phyloP scores from a whole-genome alignment of 2,797 vertebrate genomes.

The Danionella dracula region DNA sequence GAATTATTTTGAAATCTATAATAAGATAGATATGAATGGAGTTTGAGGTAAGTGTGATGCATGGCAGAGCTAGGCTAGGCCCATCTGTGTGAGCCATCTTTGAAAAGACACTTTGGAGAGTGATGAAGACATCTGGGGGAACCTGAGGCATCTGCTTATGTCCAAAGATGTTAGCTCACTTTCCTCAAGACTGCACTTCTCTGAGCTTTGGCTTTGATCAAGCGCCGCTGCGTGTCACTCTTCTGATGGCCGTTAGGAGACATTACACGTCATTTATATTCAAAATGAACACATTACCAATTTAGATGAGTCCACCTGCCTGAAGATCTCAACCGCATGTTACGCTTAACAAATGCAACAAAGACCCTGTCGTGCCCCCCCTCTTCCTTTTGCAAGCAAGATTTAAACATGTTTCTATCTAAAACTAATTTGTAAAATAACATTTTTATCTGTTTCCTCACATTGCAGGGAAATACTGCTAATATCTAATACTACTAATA shows the following conservation, averaged over 20 bases:
- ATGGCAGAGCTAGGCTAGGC: conserved; percentile 49
- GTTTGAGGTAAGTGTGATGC: conserved; percentile 38
- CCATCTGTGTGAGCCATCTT: conserved; percentile 63
- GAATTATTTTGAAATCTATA: no score
- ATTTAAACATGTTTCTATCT: no score
- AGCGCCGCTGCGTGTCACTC: conserved; percentile 17
- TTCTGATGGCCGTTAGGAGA: conserved; percentile 20
- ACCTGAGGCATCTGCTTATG: conserved; percentile 67
- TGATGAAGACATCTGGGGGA: conserved; percentile 72
- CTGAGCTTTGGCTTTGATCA: conserved; percentile 65
- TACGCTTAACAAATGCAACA: background rate
- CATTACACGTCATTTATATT: conserved; percentile 27
- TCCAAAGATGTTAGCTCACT: conserved; percentile 64
- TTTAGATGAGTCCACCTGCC: background rate
- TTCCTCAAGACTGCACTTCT: conserved; percentile 57
- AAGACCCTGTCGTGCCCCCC: background rate
- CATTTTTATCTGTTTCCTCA: no score
- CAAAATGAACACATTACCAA: conserved; percentile 6
- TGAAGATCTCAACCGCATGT: background rate
- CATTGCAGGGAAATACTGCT: no score
- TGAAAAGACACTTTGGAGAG: conserved; percentile 57
- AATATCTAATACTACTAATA: no score
- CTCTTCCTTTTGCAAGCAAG: no score
- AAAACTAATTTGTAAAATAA: no score
- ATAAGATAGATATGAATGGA: no score